These are phyloP conservation scores for Myotis daubentonii DNA, from an alignment of 2,797 vertebrate genomes.

Conservation along the genomic window DNA sequence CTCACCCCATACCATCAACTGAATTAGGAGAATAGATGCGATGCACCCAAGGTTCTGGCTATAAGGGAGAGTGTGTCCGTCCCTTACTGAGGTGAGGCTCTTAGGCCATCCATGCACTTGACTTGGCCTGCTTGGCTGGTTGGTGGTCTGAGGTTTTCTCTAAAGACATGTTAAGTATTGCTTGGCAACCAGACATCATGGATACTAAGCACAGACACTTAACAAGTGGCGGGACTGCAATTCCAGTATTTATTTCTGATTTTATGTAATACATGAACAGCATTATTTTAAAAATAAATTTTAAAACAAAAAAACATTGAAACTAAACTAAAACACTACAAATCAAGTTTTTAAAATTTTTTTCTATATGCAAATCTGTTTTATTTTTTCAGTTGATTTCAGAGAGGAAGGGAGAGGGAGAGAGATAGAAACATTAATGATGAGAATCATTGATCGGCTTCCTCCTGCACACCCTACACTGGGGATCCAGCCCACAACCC, in stretches of 20 bases:
- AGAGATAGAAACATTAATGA: no score
- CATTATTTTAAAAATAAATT: not conserved
- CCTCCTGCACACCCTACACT: no score
- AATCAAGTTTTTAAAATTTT: not conserved
- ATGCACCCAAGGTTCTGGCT: not conserved
- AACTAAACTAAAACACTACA: not conserved
- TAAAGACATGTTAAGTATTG: not conserved
- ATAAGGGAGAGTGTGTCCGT: not conserved
- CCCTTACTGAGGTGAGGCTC: not conserved
- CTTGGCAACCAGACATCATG: not conserved
- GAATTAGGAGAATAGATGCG: not conserved
- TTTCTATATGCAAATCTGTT: not conserved
- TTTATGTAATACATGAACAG: not conserved
- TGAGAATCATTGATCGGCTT: no score
- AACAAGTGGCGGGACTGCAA: not conserved
- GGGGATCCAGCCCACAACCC: not conserved
- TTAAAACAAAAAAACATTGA: not conserved
- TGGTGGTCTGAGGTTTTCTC: constrained; percentile 26
- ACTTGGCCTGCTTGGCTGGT: not conserved
- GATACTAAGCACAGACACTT: not conserved
- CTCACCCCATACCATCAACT: not conserved
- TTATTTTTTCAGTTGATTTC: not conserved
- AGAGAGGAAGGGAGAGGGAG: no score
- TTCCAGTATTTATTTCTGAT: not conserved
- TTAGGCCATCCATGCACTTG: not conserved